Evolutionary conservation across 1,140 invertebrate species (phyloP), one percentile per base, ranked within the genome.

Genomic region (Campoletis sonorensis): DNA sequence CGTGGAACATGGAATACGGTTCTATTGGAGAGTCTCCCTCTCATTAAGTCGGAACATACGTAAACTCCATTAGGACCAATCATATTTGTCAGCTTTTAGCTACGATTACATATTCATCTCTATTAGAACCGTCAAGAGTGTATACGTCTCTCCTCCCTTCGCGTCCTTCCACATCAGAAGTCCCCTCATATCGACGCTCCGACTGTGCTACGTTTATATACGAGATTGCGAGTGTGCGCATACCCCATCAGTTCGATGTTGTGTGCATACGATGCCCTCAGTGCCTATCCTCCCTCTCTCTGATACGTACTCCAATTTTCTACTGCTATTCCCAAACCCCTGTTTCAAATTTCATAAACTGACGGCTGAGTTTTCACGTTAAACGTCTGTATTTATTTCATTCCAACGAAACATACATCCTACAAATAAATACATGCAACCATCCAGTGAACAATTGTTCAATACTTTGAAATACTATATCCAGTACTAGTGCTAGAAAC

Each of bases 81-180:
- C 83, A 85, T 83, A 86, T 85, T 86, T 84, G 84, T 86, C 84
- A 81, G 85, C 83, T 85, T 85, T 86, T 84, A 86, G 84, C 45
- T 84, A 81, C 84, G 84, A 86, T 86, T 86, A 85, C 81, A 79
- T 85, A 86, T 86, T 85, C 84, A 86, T 86, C 84, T 80, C 85
- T 82, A 82, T 86, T 83, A 86, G 77, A 76, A 73, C 81, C 37
- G 78, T 84, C 82, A 75, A 27, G 75, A 77, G 75, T 70, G 64
- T 81, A 51, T 45, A 21, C 40, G 23, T n/a, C 26, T 81, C 61
- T 51, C 80, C 27, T 75, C 68, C 33, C 33, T 30, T 30, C 45
- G 26, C 71, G 23, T 67, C 67, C 5, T 37, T 51, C 23, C 51
- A 45, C 30, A 73, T n/a, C 21, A 23, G 58, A n/a, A n/a, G 58